Evolutionary conservation across 92 coral and sea anemone species (phyloP).

Genomic region (Zoanthus gigantus): DNA sequence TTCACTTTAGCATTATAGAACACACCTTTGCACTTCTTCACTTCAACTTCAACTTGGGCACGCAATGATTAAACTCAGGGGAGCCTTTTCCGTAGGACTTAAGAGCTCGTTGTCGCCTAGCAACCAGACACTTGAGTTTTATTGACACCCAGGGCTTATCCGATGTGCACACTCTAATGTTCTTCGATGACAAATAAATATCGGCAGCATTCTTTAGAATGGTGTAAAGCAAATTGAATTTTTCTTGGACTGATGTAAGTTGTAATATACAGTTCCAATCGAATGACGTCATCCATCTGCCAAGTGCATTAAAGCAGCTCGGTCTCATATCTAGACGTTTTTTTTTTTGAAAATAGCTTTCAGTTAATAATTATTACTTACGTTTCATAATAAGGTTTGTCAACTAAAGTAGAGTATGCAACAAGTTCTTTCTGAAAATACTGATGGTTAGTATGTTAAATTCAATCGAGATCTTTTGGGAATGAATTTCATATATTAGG

Average conservation of each 20-base stretch:
- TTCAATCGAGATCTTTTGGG: too few relatives aligned
- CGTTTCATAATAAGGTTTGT: too few relatives aligned
- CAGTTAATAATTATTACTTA: neutral
- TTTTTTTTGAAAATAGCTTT: neutral
- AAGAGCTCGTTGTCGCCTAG: constrained; percentile 35
- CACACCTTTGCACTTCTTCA: constrained; percentile 1
- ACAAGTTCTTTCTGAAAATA: too few relatives aligned
- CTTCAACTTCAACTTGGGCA: neutral
- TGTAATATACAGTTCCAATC: constrained; percentile 3
- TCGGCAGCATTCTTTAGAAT: constrained; percentile 18
- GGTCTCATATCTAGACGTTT: neutral
- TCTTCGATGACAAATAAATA: neutral
- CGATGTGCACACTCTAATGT: neutral
- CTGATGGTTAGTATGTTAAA: too few relatives aligned
- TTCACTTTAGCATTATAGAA: neutral
- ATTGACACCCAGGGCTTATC: constrained; percentile 48
- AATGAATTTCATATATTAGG: too few relatives aligned
- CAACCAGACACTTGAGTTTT: constrained; percentile 17
- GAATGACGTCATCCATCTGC: neutral
- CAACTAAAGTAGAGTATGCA: constrained; percentile 1
- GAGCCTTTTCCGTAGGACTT: constrained; percentile 33
- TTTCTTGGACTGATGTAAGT: neutral
- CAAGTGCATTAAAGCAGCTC: constrained; percentile 10
- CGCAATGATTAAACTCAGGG: neutral
- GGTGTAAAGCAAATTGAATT: neutral